Evolutionary conservation across 2,113 vertebrate genomes (phyloP), one percentile per base, ranked within the genome.

Genomic region (Emydura subglobosa): DNA sequence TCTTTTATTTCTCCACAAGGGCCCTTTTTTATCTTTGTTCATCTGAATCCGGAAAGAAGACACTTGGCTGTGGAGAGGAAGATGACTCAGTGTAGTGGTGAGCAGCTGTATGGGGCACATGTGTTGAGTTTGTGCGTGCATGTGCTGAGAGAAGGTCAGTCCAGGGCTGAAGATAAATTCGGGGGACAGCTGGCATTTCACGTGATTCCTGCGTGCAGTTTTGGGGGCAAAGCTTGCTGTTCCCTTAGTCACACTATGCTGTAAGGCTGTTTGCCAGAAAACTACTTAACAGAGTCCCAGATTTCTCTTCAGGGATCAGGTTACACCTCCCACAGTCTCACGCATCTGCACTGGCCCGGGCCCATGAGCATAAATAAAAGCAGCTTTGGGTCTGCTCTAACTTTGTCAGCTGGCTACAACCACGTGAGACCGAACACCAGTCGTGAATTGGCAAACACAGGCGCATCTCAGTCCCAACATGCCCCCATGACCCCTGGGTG

Each of bases 1-100:
- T 5, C 34, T 82, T 72, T 1, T 4, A 0, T 19, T 61, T 54
- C 79, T 72, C 81, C 82, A 31, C 0, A 0, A 5, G 44, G 34
- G 24, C 31, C 16, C 44, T 55, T 74, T 9, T 55, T 85, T 27
- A n/a, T 8, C 76, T 86, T 82, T 91, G 12, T 21, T 91, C 44
- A 51, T 91, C 82, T 6, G 13, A 88, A 47, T 61, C 53, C 76
- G 1, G 0, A 7, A 10, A 57, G 44, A 76, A 34, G 85, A 85
- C 83, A 44, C 44, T 57, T 53, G 59, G 47, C 79, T 25, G 82
- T 39, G 19, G 88, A 53, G 50, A 27, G n/a, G 27, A 42, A 61
- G 17, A 44, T 81, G 44, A 44, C 31, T 91, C 42, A 54, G 39
- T 55, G 39, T 0, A 10, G 8, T 74, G 61, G 10, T 27, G 22